Conservation (phyloP, 2,797 vertebrate genomes). For the Vultur gryphus region DNA sequence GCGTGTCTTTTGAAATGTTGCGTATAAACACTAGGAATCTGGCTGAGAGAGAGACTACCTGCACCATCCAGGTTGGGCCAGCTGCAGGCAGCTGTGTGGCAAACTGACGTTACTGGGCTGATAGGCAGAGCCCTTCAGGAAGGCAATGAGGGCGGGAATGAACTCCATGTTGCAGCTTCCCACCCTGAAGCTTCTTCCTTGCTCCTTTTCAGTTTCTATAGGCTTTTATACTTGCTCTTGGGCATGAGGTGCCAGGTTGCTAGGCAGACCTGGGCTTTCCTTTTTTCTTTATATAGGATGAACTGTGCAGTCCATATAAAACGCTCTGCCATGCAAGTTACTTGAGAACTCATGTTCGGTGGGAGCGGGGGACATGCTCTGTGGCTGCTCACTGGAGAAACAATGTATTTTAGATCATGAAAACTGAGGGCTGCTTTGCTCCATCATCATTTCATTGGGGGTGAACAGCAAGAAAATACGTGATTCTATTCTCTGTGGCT, state of each 20-base stretch:
- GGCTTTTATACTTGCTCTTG: background rate
- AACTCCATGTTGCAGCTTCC: background rate
- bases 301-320: background rate
- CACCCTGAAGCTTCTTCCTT: background rate
- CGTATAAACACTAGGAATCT: background rate
- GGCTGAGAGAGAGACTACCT: background rate
- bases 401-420: background rate
- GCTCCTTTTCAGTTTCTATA: background rate
- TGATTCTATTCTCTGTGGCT: background rate
- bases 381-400: background rate
- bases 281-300: background rate
- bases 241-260: background rate
- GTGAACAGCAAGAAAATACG: background rate
- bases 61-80: background rate
- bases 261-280: background rate
- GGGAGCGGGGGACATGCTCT: rapidly evolving
- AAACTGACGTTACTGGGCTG: background rate
- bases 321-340: background rate
- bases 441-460: background rate
- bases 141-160: background rate
- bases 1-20: background rate
- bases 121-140: background rate
- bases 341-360: background rate
- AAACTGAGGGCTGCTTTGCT: background rate
- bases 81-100: background rate